Percentiles rank a stretch among this genome's conserved stretches.
These are phyloP conservation scores for Notiomystis cincta DNA, from an alignment of 2,113 vertebrate genomes.

Conservation along the genomic window DNA sequence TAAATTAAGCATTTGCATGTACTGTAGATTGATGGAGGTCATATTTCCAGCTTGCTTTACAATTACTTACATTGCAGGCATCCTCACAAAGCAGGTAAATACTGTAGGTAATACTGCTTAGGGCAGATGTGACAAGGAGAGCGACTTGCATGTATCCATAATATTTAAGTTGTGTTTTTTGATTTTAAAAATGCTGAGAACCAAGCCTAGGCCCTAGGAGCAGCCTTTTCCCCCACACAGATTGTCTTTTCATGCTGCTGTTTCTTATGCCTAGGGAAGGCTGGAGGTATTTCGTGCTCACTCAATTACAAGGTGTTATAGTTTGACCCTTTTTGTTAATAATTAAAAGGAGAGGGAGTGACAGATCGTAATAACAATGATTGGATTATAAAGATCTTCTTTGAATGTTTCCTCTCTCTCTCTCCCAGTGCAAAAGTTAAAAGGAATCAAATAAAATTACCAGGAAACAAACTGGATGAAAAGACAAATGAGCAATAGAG, in stretches of 20 bases:
- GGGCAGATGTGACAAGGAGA: neutral
- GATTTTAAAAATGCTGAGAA: neutral
- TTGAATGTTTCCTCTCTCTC: neutral
- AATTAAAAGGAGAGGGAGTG: neutral
- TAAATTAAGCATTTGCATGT: constrained; percentile 47
- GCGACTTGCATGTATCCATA: neutral
- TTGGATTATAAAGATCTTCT: neutral
- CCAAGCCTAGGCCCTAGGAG: neutral
- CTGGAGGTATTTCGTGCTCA: neutral
- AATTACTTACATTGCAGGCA: neutral
- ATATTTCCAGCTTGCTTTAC: neutral
- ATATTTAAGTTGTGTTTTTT: neutral
- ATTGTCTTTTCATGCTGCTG: neutral
- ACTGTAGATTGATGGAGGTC: constrained; percentile 11
- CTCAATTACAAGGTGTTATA: neutral
- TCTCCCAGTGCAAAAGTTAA: neutral
- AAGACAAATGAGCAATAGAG: neutral
- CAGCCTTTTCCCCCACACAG: neutral
- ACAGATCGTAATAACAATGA: neutral
- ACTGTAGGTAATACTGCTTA: neutral
- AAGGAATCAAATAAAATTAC: neutral
- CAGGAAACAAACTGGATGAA: neutral
- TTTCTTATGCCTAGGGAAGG: neutral
- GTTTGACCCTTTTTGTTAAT: neutral
- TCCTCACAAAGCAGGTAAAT: neutral